Percentiles rank a stretch among this genome's conserved stretches.
Conservation (phyloP, 2,888 invertebrate genomes). For the Polia nebulosa region DNA sequence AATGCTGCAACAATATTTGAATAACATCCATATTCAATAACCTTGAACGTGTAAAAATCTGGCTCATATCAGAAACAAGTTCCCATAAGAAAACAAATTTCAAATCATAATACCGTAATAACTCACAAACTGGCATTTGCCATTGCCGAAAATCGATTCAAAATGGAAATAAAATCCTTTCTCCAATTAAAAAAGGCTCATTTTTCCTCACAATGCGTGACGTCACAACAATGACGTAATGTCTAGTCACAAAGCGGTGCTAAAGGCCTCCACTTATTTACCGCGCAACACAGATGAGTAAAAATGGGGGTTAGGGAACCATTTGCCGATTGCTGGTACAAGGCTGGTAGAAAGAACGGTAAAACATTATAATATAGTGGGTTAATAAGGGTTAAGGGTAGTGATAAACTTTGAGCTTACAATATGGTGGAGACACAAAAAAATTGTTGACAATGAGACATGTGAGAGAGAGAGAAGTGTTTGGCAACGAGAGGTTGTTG, state of each 20-base stretch:
- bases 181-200: background rate
- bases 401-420: background rate
- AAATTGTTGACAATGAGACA: too few species aligned
- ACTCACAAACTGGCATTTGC: constrained; percentile 1
- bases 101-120: background rate
- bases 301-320: constrained; percentile 34
- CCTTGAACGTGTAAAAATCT: too few species aligned
- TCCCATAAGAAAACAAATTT: too few species aligned
- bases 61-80: too few species aligned
- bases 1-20: too few species aligned
- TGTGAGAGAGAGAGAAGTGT: too few species aligned
- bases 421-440: background rate
- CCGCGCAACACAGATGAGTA: constrained; percentile 31
- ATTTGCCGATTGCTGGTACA: constrained; percentile 38
- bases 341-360: background rate
- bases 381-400: background rate
- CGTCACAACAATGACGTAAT: constrained; percentile 27
- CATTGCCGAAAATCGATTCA: constrained; percentile 14
- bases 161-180: constrained; percentile 27
- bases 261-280: constrained; percentile 53
- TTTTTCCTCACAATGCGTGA: background rate
- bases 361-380: too few species aligned
- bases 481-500: too few species aligned
- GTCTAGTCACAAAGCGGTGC: constrained; percentile 27
- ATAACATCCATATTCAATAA: too few species aligned